Conservation (phyloP, 2,113 vertebrate genomes). For the Blennius ocellaris region DNA sequence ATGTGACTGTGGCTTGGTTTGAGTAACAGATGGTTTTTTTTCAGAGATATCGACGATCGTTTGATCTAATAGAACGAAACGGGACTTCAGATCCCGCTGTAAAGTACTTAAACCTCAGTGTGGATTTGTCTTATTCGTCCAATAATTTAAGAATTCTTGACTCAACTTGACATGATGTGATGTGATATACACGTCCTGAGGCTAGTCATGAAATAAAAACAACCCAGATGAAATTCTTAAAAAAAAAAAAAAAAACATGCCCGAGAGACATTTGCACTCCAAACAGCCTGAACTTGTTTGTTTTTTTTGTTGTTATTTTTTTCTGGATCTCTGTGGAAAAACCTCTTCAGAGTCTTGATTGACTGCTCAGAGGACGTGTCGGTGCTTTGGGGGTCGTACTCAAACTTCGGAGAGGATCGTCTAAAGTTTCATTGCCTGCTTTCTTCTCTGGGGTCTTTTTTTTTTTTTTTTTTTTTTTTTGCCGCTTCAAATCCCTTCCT, state of each 20-base stretch:
- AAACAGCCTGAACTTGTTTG: slow-evolving; percentile 55
- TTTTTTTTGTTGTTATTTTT: too few species aligned
- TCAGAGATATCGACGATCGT: too few species aligned
- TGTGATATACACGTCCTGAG: not conserved
- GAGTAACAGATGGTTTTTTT: too few species aligned
- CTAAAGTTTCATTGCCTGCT: slow-evolving; percentile 11
- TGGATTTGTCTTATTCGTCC: too few species aligned
- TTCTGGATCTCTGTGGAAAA: too few species aligned
- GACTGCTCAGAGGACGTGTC: slow-evolving; percentile 22
- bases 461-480: slow-evolving; percentile 26
- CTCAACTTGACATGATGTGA: not conserved
- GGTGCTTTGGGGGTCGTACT: slow-evolving; percentile 32
- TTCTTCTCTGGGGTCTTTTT: not conserved
- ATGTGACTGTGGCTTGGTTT: too few species aligned
- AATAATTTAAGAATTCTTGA: too few species aligned
- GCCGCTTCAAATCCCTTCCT: slow-evolving; percentile 14
- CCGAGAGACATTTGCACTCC: slow-evolving; percentile 38
- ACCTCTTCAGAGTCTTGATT: slow-evolving; percentile 29
- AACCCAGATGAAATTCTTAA: slow-evolving; percentile 26
- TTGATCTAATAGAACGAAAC: too few species aligned
- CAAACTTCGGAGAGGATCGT: slow-evolving; percentile 9
- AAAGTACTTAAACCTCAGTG: too few species aligned
- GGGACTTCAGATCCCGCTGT: too few species aligned
- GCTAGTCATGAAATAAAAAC: slow-evolving; percentile 35
- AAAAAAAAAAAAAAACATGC: slow-evolving; percentile 16